phyloP scores from a whole-genome alignment of 2,797 vertebrate genomes.

The Sorex maritimensis region DNA sequence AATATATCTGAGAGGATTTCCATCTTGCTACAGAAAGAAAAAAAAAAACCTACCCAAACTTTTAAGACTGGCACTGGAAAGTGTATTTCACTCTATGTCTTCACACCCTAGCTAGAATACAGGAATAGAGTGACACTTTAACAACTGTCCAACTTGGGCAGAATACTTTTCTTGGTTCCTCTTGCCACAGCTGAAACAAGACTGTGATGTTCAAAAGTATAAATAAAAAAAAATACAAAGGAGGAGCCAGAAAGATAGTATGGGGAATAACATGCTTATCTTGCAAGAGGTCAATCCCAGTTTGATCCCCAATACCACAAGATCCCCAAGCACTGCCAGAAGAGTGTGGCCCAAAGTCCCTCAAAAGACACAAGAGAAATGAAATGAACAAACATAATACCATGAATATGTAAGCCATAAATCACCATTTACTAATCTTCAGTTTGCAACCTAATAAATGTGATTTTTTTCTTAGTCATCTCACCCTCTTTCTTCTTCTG shows the following conservation, averaged over 20 bases:
- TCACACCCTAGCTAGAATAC: background rate
- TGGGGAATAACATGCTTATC: too few relatives aligned
- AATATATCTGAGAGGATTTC: background rate
- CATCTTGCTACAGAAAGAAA: constrained; percentile 18
- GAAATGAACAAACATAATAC: constrained; percentile 24
- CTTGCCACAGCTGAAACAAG: constrained; percentile 24
- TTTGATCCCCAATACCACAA: too few relatives aligned
- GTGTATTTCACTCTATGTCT: constrained; percentile 33
- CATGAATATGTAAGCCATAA: background rate
- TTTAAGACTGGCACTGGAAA: background rate
- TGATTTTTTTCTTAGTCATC: background rate
- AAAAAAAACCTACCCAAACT: constrained; percentile 24
- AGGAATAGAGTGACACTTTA: background rate
- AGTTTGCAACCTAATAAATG: constrained; percentile 37
- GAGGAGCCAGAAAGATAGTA: too few relatives aligned
- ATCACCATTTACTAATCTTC: constrained; percentile 23
- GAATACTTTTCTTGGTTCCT: constrained; percentile 11
- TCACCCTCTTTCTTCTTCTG: background rate
- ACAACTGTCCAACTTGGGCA: background rate
- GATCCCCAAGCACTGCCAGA: too few relatives aligned
- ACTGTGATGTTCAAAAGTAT: constrained; percentile 21
- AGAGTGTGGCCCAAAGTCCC: too few relatives aligned
- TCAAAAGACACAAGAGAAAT: background rate
- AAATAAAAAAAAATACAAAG: background rate
- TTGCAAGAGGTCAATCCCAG: too few relatives aligned